A percentile compares a stretch with the other conserved stretches of the same genome.
Evolutionary conservation across 1,140 invertebrate genomes (phyloP).

Genomic region (Atta texana): DNA sequence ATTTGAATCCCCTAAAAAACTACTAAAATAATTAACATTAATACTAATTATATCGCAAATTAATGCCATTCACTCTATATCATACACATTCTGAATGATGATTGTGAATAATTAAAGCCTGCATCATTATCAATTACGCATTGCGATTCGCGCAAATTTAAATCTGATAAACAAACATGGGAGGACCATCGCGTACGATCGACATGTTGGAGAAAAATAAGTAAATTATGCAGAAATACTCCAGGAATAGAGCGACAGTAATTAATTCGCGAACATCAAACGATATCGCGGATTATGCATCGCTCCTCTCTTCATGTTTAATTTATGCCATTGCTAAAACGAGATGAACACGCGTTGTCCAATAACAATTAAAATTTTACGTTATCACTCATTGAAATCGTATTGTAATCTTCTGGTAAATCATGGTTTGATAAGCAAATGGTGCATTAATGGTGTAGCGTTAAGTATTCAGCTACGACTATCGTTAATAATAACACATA

Average conservation of each 20-base stretch:
- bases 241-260: conserved; percentile 51
- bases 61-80: conserved; percentile 21
- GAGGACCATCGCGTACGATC: not conserved
- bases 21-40: conserved; percentile 22
- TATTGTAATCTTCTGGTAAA: conserved; percentile 25
- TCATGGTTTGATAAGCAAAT: conserved; percentile 21
- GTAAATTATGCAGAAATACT: conserved; percentile 58
- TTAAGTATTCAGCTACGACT: conserved; percentile 17
- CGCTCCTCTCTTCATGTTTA: conserved; percentile 39
- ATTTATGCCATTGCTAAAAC: conserved; percentile 42
- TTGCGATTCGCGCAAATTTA: conserved; percentile 30
- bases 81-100: conserved; percentile 26
- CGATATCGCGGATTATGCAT: conserved; percentile 36
- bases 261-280: conserved; percentile 57
- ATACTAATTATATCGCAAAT: conserved; percentile 35
- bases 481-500: not conserved
- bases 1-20: not conserved
- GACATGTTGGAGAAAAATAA: conserved; percentile 48
- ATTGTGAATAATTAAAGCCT: conserved; percentile 53
- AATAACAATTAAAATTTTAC: conserved; percentile 38
- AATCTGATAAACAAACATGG: conserved; percentile 45
- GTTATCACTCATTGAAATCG: conserved; percentile 11
- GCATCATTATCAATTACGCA: conserved; percentile 59
- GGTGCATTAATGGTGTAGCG: not conserved
- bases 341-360: conserved; percentile 24